Base-by-base conservation (phyloP, 2,888 invertebrate genomes). In the Drosophila planitibia region DNA sequence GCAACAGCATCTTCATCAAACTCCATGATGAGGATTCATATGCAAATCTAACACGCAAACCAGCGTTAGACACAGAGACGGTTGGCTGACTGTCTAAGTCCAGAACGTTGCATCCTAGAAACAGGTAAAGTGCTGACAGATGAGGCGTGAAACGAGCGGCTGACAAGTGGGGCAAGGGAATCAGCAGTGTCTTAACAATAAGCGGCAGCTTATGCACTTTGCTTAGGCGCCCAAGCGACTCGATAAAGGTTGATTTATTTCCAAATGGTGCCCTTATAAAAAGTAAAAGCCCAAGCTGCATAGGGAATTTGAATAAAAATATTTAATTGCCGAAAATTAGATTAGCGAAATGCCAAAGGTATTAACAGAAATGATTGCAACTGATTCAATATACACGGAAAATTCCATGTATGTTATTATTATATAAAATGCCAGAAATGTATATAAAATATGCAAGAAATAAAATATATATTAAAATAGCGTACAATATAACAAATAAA, bases 41-140 rank as follows among this genome's bases (percentile, higher is more conserved):
- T 89, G 90, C 77, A 80, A 85, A 84, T 86, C 65, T 81, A 57
- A 61, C 71, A 67, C 86, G 79, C 79, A 83, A 89, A 77, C 87
- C 88, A 87, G 70, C 80, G 77, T 72, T 81, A 79, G 76, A 76
- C 58, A 66, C 39, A 10, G 28, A 51, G 53, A 63, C 47, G 12
- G 41, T 54, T 52, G 49, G n/a, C 41, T 30, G 57, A 44, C 41
- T 60, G 54, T 64, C 28, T 49, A 59, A 55, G 49, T 25, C n/a
- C 53, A 25, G 28, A 51, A 37, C 47, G 39, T 33, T 16, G 32
- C 22, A 51, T 71, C 51, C 39, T 44, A 25, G 52, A 19, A 25
- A 25, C 51, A 41, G 49, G 57, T 53, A 47, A 73, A 71, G 69
- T 72, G 71, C 59, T 59, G 68, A 25, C 61, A 74, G 71, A 60